These are phyloP conservation scores for Egretta garzetta DNA, from an alignment of 2,113 vertebrate species.

Conservation along the genomic window DNA sequence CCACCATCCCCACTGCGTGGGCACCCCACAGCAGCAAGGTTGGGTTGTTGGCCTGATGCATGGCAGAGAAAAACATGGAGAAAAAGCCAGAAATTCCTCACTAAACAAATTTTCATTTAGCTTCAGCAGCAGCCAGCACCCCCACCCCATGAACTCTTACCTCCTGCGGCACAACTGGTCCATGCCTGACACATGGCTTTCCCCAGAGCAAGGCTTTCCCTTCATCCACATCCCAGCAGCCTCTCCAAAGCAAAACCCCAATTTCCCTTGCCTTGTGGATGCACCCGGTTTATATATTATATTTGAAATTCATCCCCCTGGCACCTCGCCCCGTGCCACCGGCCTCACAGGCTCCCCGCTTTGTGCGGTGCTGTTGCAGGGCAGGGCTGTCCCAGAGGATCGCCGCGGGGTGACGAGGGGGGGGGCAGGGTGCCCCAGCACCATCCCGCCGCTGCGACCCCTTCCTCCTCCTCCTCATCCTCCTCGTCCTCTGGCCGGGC, in stretches of 20 bases:
- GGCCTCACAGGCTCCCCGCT: neutral
- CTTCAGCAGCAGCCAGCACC: neutral
- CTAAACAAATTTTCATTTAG: neutral
- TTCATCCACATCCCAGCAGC: neutral
- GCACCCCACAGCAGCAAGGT: neutral
- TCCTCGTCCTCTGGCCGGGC: constrained; percentile 54
- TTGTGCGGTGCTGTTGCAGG: constrained; percentile 3
- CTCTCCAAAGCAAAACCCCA: neutral
- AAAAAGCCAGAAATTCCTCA: neutral
- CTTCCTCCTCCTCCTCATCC: constrained; percentile 63
- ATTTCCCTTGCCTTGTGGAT: neutral
- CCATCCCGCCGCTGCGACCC: neutral
- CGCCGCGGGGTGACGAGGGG: neutral
- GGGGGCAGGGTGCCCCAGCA: constrained; percentile 47
- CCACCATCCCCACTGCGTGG: rapidly evolving
- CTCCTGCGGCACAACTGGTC: rapidly evolving
- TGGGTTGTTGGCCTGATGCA: neutral
- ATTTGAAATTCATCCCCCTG: neutral
- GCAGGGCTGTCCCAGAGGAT: constrained; percentile 59
- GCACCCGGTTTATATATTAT: neutral
- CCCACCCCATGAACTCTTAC: neutral
- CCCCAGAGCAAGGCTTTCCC: neutral
- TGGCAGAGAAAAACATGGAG: neutral
- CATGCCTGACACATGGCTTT: rapidly evolving
- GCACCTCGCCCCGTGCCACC: rapidly evolving